phyloP scores from a whole-genome alignment of 2,113 vertebrate genomes.

The Bubo scandiacus region DNA sequence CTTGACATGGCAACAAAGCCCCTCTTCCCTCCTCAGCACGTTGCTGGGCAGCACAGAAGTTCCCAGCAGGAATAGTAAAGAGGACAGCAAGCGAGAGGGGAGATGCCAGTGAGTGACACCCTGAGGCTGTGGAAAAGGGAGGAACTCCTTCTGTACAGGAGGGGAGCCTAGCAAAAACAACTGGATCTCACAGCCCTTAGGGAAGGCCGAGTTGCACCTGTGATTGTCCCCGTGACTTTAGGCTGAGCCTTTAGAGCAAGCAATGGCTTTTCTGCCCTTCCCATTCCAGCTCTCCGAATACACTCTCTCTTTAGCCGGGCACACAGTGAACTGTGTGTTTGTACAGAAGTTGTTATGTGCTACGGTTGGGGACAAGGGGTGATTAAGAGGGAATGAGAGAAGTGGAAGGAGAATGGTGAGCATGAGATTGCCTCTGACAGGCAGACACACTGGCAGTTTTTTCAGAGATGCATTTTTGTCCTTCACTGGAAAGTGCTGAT shows the following conservation, averaged over 20 bases:
- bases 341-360: neutral
- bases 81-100: neutral
- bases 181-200: rapidly evolving
- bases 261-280: neutral
- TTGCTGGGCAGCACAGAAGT: neutral
- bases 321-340: neutral
- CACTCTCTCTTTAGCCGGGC: neutral
- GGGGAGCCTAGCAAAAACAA: neutral
- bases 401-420: constrained; percentile 1
- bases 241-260: neutral
- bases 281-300: neutral
- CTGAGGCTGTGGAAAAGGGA: neutral
- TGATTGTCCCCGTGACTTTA: neutral
- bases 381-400: neutral
- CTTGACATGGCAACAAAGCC: neutral
- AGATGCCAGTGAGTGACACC: neutral
- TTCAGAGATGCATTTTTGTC: neutral
- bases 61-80: neutral
- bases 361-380: neutral
- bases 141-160: neutral
- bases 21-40: neutral
- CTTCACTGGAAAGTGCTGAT: constrained; percentile 27
- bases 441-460: constrained; percentile 9
- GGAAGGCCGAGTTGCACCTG: neutral
- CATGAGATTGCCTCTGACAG: constrained; percentile 49